Conservation (phyloP, 2,888 invertebrate species). For the Theristus sp. region DNA sequence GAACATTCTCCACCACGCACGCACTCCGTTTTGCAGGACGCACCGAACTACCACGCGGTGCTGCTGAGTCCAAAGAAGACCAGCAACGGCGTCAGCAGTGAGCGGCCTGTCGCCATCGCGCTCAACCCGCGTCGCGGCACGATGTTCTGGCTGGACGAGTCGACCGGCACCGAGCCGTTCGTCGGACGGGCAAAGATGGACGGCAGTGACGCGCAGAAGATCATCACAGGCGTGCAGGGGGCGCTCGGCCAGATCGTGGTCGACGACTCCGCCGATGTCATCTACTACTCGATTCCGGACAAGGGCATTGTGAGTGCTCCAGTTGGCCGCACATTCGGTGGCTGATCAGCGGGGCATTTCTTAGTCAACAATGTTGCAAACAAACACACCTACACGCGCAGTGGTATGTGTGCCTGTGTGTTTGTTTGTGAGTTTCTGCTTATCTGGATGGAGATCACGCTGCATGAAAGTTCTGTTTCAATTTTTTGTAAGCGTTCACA, state of each 20-base stretch:
- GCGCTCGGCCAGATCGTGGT: constrained; percentile 52
- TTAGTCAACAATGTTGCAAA: too few relatives aligned
- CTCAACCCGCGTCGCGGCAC: constrained; percentile 81
- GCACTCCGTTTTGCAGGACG: constrained; percentile 37
- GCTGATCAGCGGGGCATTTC: too few relatives aligned
- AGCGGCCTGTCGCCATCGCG: constrained; percentile 55
- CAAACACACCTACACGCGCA: too few relatives aligned
- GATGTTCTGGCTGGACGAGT: constrained; percentile 88
- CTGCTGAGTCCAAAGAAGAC: constrained; percentile 72
- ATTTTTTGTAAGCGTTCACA: too few relatives aligned
- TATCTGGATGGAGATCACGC: too few relatives aligned
- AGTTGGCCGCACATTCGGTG: too few relatives aligned
- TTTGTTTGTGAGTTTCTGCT: too few relatives aligned
- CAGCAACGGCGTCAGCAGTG: constrained; percentile 35
- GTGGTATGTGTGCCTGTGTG: too few relatives aligned
- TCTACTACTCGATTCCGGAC: constrained; percentile 54
- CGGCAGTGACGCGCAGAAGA: constrained; percentile 48
- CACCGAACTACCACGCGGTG: constrained; percentile 59
- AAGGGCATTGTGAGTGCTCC: constrained; percentile 28
- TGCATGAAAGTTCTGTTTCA: too few relatives aligned
- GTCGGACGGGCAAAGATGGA: constrained; percentile 73
- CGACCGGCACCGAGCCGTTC: constrained; percentile 60
- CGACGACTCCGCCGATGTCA: constrained; percentile 49
- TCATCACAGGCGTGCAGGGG: constrained; percentile 38
- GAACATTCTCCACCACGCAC: too few relatives aligned